Evolutionary conservation across 1,140 invertebrate species (phyloP).

Genomic region (Brachionus koreanus): DNA sequence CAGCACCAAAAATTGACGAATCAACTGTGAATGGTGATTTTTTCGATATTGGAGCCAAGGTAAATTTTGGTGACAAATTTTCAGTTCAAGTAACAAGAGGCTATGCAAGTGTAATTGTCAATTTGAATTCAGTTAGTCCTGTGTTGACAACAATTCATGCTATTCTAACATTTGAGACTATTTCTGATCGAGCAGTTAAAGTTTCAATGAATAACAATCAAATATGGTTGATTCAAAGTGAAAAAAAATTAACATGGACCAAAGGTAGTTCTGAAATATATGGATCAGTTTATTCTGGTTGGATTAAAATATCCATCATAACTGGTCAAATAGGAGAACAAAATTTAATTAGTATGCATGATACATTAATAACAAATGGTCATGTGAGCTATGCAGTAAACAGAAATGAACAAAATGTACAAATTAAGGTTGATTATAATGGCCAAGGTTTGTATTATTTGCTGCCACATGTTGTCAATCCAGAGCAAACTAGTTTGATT

Average conservation of each 20-base stretch:
- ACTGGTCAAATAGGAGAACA: not conserved
- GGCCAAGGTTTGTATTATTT: not conserved
- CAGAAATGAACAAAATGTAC: not conserved
- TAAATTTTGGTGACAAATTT: conserved; percentile 29
- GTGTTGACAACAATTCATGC: not conserved
- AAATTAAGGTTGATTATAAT: conserved; percentile 14
- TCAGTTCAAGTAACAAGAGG: not conserved
- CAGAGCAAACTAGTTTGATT: not conserved
- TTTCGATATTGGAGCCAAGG: not conserved
- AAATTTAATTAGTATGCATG: not conserved
- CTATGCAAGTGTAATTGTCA: not conserved
- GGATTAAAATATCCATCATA: conserved; percentile 1
- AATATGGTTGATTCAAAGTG: conserved; percentile 2
- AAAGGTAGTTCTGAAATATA: not conserved
- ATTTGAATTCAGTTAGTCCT: conserved; percentile 2
- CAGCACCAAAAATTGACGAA: not conserved
- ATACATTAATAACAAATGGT: conserved; percentile 1
- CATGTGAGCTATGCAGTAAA: not conserved
- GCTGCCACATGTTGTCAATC: conserved; percentile 20
- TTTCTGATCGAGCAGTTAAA: not conserved
- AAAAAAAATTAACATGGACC: not conserved
- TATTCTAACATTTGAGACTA: not conserved
- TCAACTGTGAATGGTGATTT: conserved; percentile 21
- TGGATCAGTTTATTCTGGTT: not conserved
- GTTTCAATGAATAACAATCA: conserved; percentile 14